These are phyloP conservation scores for Orthosia gothica DNA, from an alignment of 2,888 invertebrate genomes.

Conservation along the genomic window DNA sequence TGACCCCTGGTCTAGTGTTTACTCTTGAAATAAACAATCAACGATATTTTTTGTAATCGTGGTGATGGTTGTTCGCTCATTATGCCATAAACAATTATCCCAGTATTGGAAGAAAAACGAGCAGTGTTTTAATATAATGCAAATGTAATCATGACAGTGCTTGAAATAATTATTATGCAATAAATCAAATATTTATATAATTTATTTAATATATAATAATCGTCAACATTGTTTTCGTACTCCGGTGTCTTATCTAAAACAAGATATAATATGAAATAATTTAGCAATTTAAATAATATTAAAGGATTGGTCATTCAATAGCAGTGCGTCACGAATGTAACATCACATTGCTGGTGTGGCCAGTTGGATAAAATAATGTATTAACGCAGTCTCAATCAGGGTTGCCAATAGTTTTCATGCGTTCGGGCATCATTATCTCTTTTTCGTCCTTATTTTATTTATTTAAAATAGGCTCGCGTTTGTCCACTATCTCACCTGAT, in stretches of 20 bases:
- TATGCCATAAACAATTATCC: not conserved
- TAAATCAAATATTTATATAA: conserved; percentile 19
- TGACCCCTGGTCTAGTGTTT: not conserved
- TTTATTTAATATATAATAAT: conserved; percentile 1
- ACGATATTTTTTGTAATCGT: not conserved
- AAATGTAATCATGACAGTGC: not conserved
- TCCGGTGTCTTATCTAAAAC: conserved; percentile 34
- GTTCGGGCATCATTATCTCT: not conserved
- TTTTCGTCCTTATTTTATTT: too few species aligned
- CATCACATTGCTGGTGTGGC: conserved; percentile 6
- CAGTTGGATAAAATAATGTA: conserved; percentile 23
- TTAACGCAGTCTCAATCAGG: conserved; percentile 11
- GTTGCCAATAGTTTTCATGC: conserved; percentile 8
- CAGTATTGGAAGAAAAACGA: not conserved
- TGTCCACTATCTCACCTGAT: too few species aligned
- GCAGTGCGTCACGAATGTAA: conserved; percentile 28
- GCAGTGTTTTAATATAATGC: not conserved
- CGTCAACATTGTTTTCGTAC: not conserved
- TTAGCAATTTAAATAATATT: conserved; percentile 25
- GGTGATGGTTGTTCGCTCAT: conserved; percentile 1
- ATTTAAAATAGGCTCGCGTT: too few species aligned
- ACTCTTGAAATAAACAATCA: not conserved
- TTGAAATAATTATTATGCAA: conserved; percentile 6
- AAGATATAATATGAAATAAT: conserved; percentile 27
- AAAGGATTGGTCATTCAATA: conserved; percentile 22